Base-by-base conservation (phyloP, 1,140 invertebrate genomes). In the Frieseomelitta varia region DNA sequence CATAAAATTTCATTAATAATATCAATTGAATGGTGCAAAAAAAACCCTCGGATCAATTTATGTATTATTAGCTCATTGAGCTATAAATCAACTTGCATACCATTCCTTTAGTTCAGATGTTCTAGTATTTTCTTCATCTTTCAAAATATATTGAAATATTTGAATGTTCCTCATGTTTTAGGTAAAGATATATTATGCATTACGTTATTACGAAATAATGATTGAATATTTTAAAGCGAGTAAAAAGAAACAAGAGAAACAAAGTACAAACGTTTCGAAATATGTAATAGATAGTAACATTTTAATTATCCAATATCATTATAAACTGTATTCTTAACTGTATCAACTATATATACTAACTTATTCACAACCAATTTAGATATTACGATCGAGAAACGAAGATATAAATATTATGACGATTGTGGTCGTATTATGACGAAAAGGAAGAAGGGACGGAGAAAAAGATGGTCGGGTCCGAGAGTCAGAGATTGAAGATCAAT, bases 401-500 rank as follows among this genome's bases (percentile, higher is more conserved):
- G 19, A 47, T 30, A 34, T 19, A 21, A 15, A 73, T 56, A 15
- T 39, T 72, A 63, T 17, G 21, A 55, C 27, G 34, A 58, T 53
- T 27, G 47, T 1, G 8, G 6, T 47, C 30, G 30, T 30, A 30
- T 30, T 30, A 30, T 30, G 30, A 19, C 15, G 11, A 30, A 73
- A 53, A 24, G 24, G 34, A 17, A 69, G 34, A 27, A 21, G 10
- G n/a, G 51, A n/a, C 4, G 30, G 47, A 34, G n/a, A 30, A 58
- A 30, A 67, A 61, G n/a, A 27, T 24, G 56, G 56, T 73, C 65
- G 72, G 73, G 81, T 51, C 78, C 55, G 69, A 74, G 55, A 27
- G 79, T 89, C 84, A 58, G 74, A 81, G 85, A 90, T 90, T 90
- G 88, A 90, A 90, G 88, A 90, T 90, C 88, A 90, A 90, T 90